Conservation (phyloP, 2,113 vertebrate species). For the Otis tarda region DNA sequence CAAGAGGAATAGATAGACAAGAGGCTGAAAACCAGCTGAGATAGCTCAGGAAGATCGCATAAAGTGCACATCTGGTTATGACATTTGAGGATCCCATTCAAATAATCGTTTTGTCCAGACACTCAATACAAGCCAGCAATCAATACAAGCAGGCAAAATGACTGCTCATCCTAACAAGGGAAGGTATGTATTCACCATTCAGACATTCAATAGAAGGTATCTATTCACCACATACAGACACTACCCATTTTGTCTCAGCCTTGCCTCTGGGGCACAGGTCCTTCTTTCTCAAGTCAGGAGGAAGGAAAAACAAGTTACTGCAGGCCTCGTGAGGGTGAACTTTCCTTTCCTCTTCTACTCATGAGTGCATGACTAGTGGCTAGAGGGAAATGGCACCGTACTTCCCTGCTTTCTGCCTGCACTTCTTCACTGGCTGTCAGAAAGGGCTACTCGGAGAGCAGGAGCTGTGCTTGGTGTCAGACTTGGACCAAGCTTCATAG, state of each 20-base stretch:
- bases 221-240: background rate
- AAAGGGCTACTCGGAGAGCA: background rate
- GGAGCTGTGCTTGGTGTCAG: background rate
- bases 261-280: background rate
- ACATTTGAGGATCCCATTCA: background rate
- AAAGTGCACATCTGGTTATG: background rate
- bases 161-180: background rate
- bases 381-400: background rate
- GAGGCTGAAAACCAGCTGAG: background rate
- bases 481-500: background rate
- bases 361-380: background rate
- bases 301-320: background rate
- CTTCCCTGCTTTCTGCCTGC: background rate
- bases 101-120: background rate
- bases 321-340: background rate
- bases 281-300: background rate
- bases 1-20: background rate
- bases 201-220: too few relatives aligned
- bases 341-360: background rate
- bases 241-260: background rate
- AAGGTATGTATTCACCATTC: background rate
- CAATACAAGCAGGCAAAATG: background rate
- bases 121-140: background rate
- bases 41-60: background rate
- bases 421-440: background rate